Conservation (phyloP, 2,113 vertebrate species). For the Bettongia penicillata region DNA sequence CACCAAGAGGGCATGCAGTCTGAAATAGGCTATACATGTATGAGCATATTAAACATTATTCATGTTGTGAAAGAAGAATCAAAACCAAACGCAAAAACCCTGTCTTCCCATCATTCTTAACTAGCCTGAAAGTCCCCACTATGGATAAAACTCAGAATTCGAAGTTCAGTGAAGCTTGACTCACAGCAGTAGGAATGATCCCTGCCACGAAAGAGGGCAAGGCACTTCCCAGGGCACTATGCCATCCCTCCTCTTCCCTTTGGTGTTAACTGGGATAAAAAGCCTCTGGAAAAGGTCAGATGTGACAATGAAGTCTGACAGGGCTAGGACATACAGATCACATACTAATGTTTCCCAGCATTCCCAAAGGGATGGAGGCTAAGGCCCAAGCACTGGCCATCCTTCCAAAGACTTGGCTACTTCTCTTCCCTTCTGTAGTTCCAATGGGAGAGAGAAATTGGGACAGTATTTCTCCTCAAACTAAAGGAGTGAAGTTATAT, state of each 20-base stretch:
- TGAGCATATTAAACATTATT: too few species aligned
- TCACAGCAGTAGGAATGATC: constrained; percentile 7
- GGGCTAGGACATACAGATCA: neutral
- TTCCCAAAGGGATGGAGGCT: constrained; percentile 7
- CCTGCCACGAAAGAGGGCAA: neutral
- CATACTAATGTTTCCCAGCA: neutral
- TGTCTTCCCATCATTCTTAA: neutral
- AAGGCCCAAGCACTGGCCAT: neutral
- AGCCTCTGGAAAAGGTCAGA: neutral
- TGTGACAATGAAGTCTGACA: neutral
- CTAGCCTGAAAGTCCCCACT: neutral
- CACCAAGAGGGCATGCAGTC: too few species aligned
- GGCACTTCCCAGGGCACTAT: neutral
- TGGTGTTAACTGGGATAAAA: neutral
- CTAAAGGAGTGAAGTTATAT: neutral
- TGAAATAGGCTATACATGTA: too few species aligned
- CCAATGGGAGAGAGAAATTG: constrained; percentile 17
- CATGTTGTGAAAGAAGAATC: too few species aligned
- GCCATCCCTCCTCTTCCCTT: neutral
- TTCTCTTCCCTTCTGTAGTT: constrained; percentile 29
- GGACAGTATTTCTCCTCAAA: constrained; percentile 34
- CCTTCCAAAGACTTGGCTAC: constrained; percentile 8
- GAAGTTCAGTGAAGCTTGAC: neutral
- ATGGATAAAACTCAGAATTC: neutral
- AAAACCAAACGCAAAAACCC: too few species aligned